Conservation (phyloP, 2,888 invertebrate genomes). For the Philereme transversata region DNA sequence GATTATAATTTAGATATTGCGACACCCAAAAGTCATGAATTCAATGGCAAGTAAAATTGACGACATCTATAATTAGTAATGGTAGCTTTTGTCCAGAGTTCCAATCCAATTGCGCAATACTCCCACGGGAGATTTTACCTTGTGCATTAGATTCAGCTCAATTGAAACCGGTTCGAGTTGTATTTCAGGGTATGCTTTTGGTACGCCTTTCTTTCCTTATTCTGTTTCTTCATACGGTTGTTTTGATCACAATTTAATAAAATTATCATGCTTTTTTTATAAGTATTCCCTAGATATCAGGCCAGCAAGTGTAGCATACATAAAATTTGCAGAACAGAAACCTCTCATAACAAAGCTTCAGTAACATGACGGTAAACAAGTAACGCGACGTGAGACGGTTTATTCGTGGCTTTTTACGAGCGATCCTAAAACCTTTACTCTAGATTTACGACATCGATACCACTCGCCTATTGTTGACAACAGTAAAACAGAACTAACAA, state of each 20-base stretch:
- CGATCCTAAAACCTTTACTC: conserved; percentile 43
- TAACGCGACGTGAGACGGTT: conserved; percentile 41
- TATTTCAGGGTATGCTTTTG: neutral
- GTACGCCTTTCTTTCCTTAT: neutral
- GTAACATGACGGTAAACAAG: conserved; percentile 49
- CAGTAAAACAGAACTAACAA: conserved; percentile 17
- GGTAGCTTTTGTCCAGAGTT: neutral
- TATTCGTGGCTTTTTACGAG: conserved; percentile 47
- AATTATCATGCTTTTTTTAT: too few relatives aligned
- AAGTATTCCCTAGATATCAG: conserved; percentile 31
- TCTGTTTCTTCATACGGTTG: neutral
- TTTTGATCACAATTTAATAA: neutral
- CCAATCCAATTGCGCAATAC: neutral
- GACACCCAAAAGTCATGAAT: neutral
- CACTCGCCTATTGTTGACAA: conserved; percentile 23
- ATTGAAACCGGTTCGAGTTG: conserved; percentile 11
- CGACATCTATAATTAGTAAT: conserved; percentile 13
- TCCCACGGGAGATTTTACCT: neutral
- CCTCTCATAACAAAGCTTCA: conserved; percentile 38
- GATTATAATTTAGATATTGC: conserved; percentile 16
- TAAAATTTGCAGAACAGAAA: conserved; percentile 46
- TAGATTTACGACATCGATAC: conserved; percentile 36
- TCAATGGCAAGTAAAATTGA: neutral
- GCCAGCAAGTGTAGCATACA: conserved; percentile 47
- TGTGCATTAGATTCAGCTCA: neutral